Base-by-base conservation (phyloP, 1,140 invertebrate species). In the Drosophila azteca region DNA sequence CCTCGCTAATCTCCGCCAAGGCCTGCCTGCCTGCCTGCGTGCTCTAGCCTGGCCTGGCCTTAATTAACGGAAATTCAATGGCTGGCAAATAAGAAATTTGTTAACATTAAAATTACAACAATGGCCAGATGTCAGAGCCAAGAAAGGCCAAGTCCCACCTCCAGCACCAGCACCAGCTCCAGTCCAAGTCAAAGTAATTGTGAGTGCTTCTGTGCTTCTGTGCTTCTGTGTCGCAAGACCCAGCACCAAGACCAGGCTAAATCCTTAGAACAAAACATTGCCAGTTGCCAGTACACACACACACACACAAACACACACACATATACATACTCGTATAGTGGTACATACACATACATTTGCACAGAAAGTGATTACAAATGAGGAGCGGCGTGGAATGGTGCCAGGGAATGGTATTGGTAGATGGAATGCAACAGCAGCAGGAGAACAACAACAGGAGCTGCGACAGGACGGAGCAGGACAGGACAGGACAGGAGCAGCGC, bases 361-460 rank as follows among this genome's bases (percentile, higher is more conserved):
- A 71, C 70, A 72, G 57, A 78, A 82, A 85, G 74, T 88, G 82
- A 85, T 85, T 85, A 87, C 82, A 81, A 82, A 82, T 81, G 65
- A 67, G 64, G 73, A 57, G 62, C 65, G 51, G 50, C 43, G 13
- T 11, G 35, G 35, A 4, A 39, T 39, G 39, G 58, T n/a, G 9
- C 49, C n/a, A n/a, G 45, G n/a, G 50, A 52, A n/a, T 17, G 24
- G 29, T 29, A 29, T 52, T 17, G 22, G 11, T 8, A 1, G 17
- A 69, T 52, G 57, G 45, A 2, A 31, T 29, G 13, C 55, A 68
- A 24, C 22, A 52, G 20, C 22, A 52, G 20, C 50, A 53, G 39
- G 17, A 20, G 44, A 48, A 35, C 54, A 77, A 51, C 29, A 71
- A 79, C 53, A 43, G 58, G 41, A 82, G 59, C 46, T 46, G 58